Base-by-base conservation (phyloP, 1,140 invertebrate species). In the Neelides sp. region DNA sequence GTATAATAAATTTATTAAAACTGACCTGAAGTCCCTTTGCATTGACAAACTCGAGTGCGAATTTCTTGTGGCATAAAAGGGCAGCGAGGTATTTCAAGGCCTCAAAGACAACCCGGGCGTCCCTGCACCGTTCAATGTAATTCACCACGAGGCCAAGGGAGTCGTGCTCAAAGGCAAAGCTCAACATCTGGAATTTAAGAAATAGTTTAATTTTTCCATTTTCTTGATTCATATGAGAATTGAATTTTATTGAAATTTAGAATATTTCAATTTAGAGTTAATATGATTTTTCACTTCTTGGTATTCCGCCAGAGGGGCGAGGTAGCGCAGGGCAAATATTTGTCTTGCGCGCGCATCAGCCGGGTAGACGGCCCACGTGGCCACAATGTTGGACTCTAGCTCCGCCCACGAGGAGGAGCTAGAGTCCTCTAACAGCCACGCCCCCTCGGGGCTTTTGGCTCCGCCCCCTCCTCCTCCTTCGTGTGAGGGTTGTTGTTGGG, bases 11-110 rank as follows among this genome's bases (percentile, higher is more conserved):
- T 43, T 23, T 36, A 32, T 27, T 32, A 12, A 24, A 0, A 19
- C 62, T 62, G 51, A 78, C 78, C 71, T 87, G 82, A 37, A 96
- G 65, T 2, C 91, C 91, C 32, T 82, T 80, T 59, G 79, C 76
- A 47, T 82, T 78, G 12, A 97, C 78, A 68, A 97, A 97, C 66
- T 97, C 91, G 8, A 95, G 79, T 0, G 89, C 88, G 71, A 97
- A 96, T 67, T 96, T 97, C 68, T 96, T 97, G 67, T 97, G 93
- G 62, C 91, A 96, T 0, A 97, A 71, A 36, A 97, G 67, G 1
- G 91, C 85, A 0, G 90, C 85, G 2, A 97, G 71, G 69, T 95
- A 98, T 71, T 93, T 83, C 0, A 92, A 71, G 1, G 91, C 90
- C 68, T 96, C 93, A 71, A 97, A 97, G 1, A 89, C 89, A 2